Base-by-base conservation (phyloP, 2,797 vertebrate genomes). In the Chloroceryle amazona region DNA sequence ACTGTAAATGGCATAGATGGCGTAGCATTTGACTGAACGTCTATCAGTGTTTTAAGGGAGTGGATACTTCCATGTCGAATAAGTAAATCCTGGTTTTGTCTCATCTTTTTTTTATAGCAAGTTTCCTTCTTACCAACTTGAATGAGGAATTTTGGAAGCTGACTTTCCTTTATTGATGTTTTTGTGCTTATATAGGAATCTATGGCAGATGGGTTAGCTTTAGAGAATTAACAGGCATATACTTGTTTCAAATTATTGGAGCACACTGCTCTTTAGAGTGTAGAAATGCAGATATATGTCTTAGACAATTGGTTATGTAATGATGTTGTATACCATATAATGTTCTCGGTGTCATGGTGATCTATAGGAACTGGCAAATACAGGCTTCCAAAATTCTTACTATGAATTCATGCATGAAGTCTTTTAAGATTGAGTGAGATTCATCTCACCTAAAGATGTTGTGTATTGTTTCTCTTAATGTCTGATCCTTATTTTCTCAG, bases 1-100 rank as follows among this genome's bases (percentile, higher is more conserved):
- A 26, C 54, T 60, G 60, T 61, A 54, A 89, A 74, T 81, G 85
- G 42, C 72, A 60, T 74, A 37, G 81, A 7, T 86, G 55, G 92
- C 1, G 0, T 51, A 75, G 79, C 52, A 15, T 85, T 91, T 87
- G 35, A 92, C 54, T 92, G 88, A 70, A 67, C 57, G 58, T 68
- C 51, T 88, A 75, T 68, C 65, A 57, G 57, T 93, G 66, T 49
- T 90, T 71, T 75, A 80, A 81, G 29, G 46, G 31, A 91, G 84
- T 66, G 55, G 71, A 41, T 83, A 25, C 68, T 93, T 96, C 72
- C 33, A 11, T 85, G 70, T 63, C 87, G 80, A 85, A 86, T 85
- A 49, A 37, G 14, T 80, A 87, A 87, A 90, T 60, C 31, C 55
- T 14, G 86, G 90, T 91, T 79, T 74, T 51, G 11, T 95, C 85